Evolutionary conservation across 1,140 invertebrate species (phyloP).

Genomic region (Acromyrmex echinatior): DNA sequence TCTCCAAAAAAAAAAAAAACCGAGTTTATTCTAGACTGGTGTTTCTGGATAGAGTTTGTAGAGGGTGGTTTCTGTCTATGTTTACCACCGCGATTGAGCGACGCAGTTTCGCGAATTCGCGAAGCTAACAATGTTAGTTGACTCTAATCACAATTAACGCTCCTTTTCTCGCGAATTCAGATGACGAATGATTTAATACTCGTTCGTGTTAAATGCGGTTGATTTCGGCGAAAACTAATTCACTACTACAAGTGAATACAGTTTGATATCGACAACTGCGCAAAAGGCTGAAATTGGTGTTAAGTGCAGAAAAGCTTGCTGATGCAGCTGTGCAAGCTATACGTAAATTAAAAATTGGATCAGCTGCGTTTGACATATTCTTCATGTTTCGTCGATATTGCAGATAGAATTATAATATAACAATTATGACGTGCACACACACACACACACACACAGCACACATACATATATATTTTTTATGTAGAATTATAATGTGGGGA

Average conservation of each 20-base stretch:
- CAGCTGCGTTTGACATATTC: background rate
- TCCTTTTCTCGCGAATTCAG: background rate
- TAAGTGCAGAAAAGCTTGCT: conserved; percentile 12
- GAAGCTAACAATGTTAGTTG: background rate
- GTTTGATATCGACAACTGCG: conserved; percentile 44
- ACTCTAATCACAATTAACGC: conserved; percentile 8
- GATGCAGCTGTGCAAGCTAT: background rate
- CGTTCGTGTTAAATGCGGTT: conserved; percentile 7
- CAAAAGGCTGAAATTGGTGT: conserved; percentile 32
- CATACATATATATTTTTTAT: background rate
- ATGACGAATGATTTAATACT: background rate
- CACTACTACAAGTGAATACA: background rate
- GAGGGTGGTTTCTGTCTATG: background rate
- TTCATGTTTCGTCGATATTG: background rate
- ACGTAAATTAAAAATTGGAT: background rate
- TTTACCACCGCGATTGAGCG: background rate
- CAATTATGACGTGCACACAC: background rate
- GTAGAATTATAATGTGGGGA: background rate
- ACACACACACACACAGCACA: too few species aligned
- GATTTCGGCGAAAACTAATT: background rate
- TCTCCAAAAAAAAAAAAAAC: background rate
- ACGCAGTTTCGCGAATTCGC: conserved; percentile 1
- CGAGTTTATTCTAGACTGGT: background rate
- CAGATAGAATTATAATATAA: background rate
- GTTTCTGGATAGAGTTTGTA: background rate